Evolutionary conservation across 2,888 invertebrate genomes (phyloP).

Genomic region (Lepidochrysops patricia): DNA sequence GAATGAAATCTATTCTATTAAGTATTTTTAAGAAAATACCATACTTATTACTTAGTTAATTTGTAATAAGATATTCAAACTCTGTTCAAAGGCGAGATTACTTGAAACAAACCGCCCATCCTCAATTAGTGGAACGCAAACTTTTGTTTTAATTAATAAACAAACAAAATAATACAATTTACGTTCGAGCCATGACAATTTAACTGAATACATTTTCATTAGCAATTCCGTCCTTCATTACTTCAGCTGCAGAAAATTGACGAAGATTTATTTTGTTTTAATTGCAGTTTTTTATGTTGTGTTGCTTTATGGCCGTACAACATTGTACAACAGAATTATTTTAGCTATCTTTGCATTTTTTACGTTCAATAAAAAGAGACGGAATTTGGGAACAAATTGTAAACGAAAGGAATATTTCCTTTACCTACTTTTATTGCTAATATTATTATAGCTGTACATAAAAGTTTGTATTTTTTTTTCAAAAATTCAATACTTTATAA

Average conservation of each 20-base stretch:
- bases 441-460: no score
- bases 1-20: neutral
- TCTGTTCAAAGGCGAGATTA: neutral
- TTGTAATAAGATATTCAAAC: neutral
- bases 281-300: neutral
- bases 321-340: no score
- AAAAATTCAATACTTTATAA: no score
- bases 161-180: conserved; percentile 10
- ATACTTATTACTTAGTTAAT: neutral
- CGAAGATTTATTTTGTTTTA: neutral
- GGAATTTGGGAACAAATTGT: no score
- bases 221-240: conserved; percentile 19
- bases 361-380: no score
- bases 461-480: no score
- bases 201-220: conserved; percentile 39
- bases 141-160: conserved; percentile 10
- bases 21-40: neutral
- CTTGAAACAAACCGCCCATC: conserved; percentile 2
- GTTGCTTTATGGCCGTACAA: neutral
- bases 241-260: neutral
- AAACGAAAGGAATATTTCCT: no score
- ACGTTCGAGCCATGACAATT: conserved; percentile 14
- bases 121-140: neutral
- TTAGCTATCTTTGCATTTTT: no score
- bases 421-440: no score